Conservation (phyloP, 2,113 vertebrate species). For the Daubentonia madagascariensis region DNA sequence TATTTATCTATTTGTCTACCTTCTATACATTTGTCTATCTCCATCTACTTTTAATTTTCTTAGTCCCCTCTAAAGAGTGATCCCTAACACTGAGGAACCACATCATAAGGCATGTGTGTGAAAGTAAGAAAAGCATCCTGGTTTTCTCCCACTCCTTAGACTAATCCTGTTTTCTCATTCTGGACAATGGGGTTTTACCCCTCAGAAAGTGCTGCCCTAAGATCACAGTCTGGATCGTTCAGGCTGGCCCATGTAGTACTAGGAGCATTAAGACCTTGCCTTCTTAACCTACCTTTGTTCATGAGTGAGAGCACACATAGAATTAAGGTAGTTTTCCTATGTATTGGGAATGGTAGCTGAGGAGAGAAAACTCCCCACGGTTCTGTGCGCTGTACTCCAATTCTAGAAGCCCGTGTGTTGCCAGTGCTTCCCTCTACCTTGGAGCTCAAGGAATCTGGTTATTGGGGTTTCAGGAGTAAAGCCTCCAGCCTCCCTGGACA, state of each 20-base stretch:
- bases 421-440: background rate
- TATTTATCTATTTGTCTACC: too few species aligned
- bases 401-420: background rate
- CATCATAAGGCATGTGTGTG: background rate
- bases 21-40: background rate
- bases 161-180: background rate
- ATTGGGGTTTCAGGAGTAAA: background rate
- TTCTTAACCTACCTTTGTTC: background rate
- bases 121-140: background rate
- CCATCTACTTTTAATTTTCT: background rate
- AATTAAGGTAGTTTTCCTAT: background rate
- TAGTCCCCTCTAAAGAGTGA: background rate
- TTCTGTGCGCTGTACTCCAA: background rate
- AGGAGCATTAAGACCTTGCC: background rate
- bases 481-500: background rate
- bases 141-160: background rate
- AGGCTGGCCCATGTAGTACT: background rate
- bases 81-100: background rate
- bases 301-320: background rate
- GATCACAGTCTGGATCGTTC: background rate
- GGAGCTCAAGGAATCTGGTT: background rate
- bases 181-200: background rate
- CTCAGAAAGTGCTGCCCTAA: background rate
- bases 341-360: background rate
- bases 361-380: background rate